These are phyloP conservation scores for Halcyon leucocephala DNA, from an alignment of 2,797 vertebrate genomes.

Conservation along the genomic window DNA sequence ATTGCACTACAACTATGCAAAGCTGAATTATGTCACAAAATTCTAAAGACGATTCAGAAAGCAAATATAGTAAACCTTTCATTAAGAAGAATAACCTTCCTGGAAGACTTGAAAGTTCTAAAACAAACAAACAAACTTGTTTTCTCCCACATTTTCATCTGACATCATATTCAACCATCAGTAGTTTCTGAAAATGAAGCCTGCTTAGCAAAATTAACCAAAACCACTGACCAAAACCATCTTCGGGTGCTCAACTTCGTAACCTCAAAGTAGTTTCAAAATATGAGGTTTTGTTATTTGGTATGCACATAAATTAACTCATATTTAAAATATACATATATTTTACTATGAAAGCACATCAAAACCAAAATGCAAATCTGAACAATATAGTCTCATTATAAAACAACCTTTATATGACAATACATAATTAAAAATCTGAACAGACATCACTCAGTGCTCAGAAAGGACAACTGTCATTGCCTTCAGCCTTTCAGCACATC, in stretches of 20 bases:
- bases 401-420: neutral
- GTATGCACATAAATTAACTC: fast-evolving
- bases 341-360: neutral
- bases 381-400: neutral
- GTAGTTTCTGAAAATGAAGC: neutral
- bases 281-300: neutral
- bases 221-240: neutral
- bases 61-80: neutral
- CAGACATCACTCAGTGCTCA: neutral
- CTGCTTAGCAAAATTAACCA: neutral
- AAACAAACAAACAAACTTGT: neutral
- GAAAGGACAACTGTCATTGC: neutral
- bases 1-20: neutral
- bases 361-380: neutral
- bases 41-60: neutral
- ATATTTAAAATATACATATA: neutral
- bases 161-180: neutral
- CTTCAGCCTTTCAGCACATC: neutral
- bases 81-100: neutral
- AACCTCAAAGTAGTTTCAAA: neutral
- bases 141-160: neutral
- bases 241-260: neutral
- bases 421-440: neutral
- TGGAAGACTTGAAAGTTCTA: neutral
- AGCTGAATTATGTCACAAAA: neutral